These are phyloP conservation scores for Periophthalmus magnuspinnatus DNA, from an alignment of 2,797 vertebrate species.

Conservation along the genomic window DNA sequence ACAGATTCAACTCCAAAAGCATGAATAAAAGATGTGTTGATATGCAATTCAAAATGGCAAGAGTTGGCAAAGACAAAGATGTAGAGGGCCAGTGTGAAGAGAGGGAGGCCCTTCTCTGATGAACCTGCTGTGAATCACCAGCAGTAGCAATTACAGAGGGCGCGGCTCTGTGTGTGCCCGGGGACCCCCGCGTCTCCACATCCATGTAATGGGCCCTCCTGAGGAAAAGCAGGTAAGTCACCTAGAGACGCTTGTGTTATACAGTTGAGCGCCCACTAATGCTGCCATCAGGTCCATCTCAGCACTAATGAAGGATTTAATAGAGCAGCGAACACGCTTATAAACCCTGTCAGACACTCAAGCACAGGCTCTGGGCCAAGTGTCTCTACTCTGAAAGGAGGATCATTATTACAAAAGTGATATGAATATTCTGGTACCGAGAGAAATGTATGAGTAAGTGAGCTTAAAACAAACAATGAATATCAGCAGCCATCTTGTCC, in stretches of 20 bases:
- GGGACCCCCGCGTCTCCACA: slow-evolving; percentile 60
- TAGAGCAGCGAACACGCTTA: slow-evolving; percentile 42
- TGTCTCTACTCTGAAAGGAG: slow-evolving; percentile 7
- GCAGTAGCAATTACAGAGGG: slow-evolving; percentile 77
- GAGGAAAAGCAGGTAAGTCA: slow-evolving; percentile 76
- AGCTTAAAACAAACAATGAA: background rate
- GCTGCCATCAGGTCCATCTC: slow-evolving; percentile 64
- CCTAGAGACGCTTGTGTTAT: slow-evolving; percentile 66
- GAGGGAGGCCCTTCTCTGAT: slow-evolving; percentile 49
- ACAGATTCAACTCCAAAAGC: slow-evolving; percentile 54
- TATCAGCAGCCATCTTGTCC: background rate
- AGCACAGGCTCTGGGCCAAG: slow-evolving; percentile 1
- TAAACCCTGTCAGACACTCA: slow-evolving; percentile 23
- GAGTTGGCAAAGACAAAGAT: slow-evolving; percentile 71
- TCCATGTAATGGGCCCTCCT: slow-evolving; percentile 83
- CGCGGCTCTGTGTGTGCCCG: slow-evolving; percentile 62
- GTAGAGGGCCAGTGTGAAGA: slow-evolving; percentile 34
- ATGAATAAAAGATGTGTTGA: slow-evolving; percentile 81
- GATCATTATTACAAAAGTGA: slow-evolving; percentile 12
- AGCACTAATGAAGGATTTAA: slow-evolving; percentile 72
- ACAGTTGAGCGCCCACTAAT: slow-evolving; percentile 69
- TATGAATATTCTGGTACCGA: background rate
- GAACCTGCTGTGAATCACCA: slow-evolving; percentile 67
- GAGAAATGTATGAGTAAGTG: background rate
- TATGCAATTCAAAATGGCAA: slow-evolving; percentile 75